Evolutionary conservation across 2,888 invertebrate genomes (phyloP).

Genomic region (Lycaena phlaeas): DNA sequence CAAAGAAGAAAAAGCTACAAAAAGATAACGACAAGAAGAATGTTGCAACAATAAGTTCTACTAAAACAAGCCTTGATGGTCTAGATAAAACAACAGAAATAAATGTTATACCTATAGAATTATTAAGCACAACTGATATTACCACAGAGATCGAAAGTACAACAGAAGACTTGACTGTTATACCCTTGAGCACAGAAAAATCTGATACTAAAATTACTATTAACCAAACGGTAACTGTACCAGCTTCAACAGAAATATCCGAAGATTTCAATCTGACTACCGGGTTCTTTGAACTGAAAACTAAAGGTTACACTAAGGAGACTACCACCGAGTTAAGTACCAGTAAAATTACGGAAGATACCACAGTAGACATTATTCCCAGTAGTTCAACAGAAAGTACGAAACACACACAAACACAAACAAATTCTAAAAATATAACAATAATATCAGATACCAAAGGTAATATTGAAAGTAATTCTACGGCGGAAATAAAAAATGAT

Average conservation of each 20-base stretch:
- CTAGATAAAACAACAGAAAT: conserved; percentile 32
- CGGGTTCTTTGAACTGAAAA: conserved; percentile 23
- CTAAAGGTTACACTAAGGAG: conserved; percentile 16
- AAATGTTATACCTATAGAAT: conserved; percentile 56
- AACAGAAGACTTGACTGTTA: conserved; percentile 52
- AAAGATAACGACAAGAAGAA: conserved; percentile 15
- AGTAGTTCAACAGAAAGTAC: background rate
- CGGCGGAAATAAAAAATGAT: conserved; percentile 7
- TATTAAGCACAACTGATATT: conserved; percentile 50
- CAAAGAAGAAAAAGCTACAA: conserved; percentile 18
- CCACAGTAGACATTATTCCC: background rate
- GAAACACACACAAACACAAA: too few relatives aligned
- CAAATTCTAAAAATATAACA: conserved; percentile 10
- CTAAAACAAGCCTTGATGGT: conserved; percentile 11
- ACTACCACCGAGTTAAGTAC: conserved; percentile 17
- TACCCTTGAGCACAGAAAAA: conserved; percentile 45
- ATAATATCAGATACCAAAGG: conserved; percentile 11
- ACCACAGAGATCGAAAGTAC: conserved; percentile 46
- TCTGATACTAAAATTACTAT: conserved; percentile 31
- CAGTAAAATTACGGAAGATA: conserved; percentile 6
- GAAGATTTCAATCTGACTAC: conserved; percentile 27
- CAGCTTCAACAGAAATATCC: conserved; percentile 34
- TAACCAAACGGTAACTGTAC: conserved; percentile 40
- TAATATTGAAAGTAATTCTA: background rate
- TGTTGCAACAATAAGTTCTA: background rate